phyloP scores from a whole-genome alignment of 2,113 vertebrate species.

The Pygoscelis adeliae region DNA sequence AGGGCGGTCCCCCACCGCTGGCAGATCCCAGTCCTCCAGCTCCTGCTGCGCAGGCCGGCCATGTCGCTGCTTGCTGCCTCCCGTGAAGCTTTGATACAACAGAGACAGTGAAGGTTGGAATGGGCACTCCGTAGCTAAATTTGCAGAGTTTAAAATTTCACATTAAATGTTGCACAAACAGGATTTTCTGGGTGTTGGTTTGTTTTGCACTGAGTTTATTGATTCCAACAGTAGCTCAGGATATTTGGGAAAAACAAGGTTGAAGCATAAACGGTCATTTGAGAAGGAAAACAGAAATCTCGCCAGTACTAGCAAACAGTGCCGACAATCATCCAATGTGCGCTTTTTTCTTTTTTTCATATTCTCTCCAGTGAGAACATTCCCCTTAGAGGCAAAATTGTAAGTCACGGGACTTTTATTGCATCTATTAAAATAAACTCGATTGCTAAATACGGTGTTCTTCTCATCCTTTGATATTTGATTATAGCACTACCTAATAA shows the following conservation, averaged over 20 bases:
- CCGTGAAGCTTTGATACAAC: accelerated
- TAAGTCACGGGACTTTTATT: conserved; percentile 3
- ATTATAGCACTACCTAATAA: background rate
- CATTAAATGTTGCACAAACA: background rate
- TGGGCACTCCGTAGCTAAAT: background rate
- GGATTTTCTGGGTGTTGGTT: background rate
- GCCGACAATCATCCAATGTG: background rate
- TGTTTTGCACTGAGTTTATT: background rate
- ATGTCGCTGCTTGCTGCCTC: background rate
- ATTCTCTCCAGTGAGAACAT: background rate
- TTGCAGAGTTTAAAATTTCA: background rate
- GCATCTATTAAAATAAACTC: background rate
- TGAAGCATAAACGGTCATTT: background rate
- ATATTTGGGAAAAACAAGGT: background rate
- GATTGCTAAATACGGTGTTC: background rate
- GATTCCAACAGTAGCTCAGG: background rate
- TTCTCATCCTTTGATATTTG: conserved; percentile 5
- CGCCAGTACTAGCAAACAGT: background rate
- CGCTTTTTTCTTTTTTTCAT: background rate
- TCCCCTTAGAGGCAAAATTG: background rate
- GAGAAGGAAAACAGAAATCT: background rate
- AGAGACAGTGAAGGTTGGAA: accelerated
- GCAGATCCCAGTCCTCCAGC: background rate
- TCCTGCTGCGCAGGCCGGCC: accelerated
- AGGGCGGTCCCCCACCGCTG: accelerated